Percentiles rank a stretch among this genome's conserved stretches.
phyloP scores from a whole-genome alignment of 2,888 invertebrate species.

The Malthinus seriepunctatus region DNA sequence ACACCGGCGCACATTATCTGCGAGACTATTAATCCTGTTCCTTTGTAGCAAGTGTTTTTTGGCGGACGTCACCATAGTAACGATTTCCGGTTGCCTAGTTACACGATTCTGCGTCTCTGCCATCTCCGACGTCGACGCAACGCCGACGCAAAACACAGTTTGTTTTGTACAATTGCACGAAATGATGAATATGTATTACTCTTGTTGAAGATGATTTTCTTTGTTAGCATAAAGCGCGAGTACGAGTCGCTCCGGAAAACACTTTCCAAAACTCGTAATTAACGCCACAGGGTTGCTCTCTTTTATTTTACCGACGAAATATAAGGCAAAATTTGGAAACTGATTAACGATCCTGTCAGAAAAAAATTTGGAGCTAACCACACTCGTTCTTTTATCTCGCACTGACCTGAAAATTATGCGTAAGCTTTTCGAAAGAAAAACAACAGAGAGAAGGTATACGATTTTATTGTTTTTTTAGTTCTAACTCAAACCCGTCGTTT shows the following conservation, averaged over 20 bases:
- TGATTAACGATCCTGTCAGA: constrained; percentile 31
- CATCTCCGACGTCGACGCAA: constrained; percentile 37
- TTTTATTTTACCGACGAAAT: constrained; percentile 34
- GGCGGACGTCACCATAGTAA: constrained; percentile 52
- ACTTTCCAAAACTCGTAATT: constrained; percentile 24
- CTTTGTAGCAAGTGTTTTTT: constrained; percentile 55
- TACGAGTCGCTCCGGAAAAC: constrained; percentile 36
- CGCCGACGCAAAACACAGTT: constrained; percentile 47
- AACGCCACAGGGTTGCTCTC: constrained; percentile 32
- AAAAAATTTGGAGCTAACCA: constrained; percentile 33
- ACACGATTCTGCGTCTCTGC: constrained; percentile 45
- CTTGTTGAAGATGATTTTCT: constrained; percentile 45
- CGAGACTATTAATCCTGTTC: constrained; percentile 54
- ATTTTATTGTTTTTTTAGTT: neutral
- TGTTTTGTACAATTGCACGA: constrained; percentile 50
- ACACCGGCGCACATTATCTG: constrained; percentile 53
- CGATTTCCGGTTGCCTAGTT: constrained; percentile 53
- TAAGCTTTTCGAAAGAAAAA: constrained; percentile 11
- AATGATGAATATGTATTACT: constrained; percentile 49
- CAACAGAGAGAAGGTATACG: neutral
- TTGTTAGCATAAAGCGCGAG: constrained; percentile 38
- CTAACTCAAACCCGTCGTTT: neutral
- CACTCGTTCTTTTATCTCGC: constrained; percentile 13
- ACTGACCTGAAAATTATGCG: constrained; percentile 21
- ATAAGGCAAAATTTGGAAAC: constrained; percentile 34